Conservation (phyloP, 23 tunicate genomes). For the Botrylloides violaceus region DNA sequence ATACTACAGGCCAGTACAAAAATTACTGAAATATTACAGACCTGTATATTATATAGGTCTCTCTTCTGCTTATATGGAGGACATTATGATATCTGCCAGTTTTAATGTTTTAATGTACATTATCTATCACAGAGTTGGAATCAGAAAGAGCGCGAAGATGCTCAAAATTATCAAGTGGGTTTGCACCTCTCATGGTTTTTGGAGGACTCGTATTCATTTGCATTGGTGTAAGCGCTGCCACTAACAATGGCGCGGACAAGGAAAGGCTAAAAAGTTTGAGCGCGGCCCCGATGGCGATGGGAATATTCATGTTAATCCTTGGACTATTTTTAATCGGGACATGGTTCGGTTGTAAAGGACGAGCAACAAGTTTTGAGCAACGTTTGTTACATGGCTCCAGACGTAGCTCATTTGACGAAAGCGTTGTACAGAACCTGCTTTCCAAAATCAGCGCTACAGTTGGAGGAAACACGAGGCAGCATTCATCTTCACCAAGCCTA, state of each 20-base stretch:
- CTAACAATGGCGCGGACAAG: conserved; percentile 69
- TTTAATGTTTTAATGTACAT: too few species aligned
- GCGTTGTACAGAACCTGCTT: conserved; percentile 31
- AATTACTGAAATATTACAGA: too few species aligned
- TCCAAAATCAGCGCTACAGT: conserved; percentile 25
- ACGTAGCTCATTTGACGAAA: conserved; percentile 38
- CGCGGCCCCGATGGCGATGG: conserved; percentile 92
- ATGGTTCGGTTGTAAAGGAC: conserved; percentile 81
- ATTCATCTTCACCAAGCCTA: conserved; percentile 28
- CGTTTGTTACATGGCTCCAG: conserved; percentile 74
- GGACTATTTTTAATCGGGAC: conserved; percentile 52
- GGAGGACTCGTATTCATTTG: conserved; percentile 90
- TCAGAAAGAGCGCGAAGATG: conserved; percentile 82
- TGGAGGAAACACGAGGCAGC: conserved; percentile 7
- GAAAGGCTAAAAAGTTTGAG: conserved; percentile 52
- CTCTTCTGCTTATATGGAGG: too few species aligned
- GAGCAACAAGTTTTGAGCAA: conserved; percentile 52
- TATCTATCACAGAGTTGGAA: conserved; percentile 56
- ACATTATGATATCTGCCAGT: too few species aligned
- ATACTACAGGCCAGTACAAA: too few species aligned
- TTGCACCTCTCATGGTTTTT: conserved; percentile 93
- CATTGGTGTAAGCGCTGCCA: conserved; percentile 82
- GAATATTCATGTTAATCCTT: conserved; percentile 68
- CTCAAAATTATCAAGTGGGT: conserved; percentile 84
- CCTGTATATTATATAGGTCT: too few species aligned